Evolutionary conservation across 1,140 invertebrate genomes (phyloP).

Genomic region (Drosophila insularis): DNA sequence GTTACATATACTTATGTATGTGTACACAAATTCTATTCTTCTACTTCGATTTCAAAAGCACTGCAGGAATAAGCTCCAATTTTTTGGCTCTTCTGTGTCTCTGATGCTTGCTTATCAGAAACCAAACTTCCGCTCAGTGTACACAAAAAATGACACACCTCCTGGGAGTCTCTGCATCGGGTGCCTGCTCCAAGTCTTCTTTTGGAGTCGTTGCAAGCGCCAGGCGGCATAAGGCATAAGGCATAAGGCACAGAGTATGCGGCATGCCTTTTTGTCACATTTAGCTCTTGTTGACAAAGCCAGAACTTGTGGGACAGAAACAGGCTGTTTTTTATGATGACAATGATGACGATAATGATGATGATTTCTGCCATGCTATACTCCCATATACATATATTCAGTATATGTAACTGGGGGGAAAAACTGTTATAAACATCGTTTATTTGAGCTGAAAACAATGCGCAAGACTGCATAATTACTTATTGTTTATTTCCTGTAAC

Average conservation of each 20-base stretch:
- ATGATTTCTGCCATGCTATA: constrained; percentile 61
- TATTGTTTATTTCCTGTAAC: constrained; percentile 76
- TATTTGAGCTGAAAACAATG: constrained; percentile 24
- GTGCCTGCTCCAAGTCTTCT: constrained; percentile 10
- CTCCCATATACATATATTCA: constrained; percentile 28
- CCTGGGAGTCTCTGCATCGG: neutral
- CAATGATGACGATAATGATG: constrained; percentile 57
- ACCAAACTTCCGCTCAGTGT: constrained; percentile 72
- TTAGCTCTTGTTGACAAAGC: constrained; percentile 56
- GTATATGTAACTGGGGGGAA: constrained; percentile 17
- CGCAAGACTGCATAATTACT: constrained; percentile 57
- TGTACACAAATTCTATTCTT: neutral
- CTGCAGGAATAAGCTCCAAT: constrained; percentile 42
- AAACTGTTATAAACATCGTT: constrained; percentile 45
- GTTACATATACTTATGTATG: constrained; percentile 27
- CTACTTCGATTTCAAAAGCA: constrained; percentile 45
- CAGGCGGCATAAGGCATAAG: constrained; percentile 41
- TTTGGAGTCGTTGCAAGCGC: constrained; percentile 44
- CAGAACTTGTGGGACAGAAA: constrained; percentile 29
- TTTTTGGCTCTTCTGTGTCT: constrained; percentile 34
- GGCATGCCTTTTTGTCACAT: constrained; percentile 47
- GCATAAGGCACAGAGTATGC: constrained; percentile 3
- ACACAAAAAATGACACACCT: constrained; percentile 9
- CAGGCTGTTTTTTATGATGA: constrained; percentile 33
- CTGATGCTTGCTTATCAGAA: constrained; percentile 44